Evolutionary conservation across 2,797 vertebrate genomes (phyloP).

Genomic region (Cottoperca gobio): DNA sequence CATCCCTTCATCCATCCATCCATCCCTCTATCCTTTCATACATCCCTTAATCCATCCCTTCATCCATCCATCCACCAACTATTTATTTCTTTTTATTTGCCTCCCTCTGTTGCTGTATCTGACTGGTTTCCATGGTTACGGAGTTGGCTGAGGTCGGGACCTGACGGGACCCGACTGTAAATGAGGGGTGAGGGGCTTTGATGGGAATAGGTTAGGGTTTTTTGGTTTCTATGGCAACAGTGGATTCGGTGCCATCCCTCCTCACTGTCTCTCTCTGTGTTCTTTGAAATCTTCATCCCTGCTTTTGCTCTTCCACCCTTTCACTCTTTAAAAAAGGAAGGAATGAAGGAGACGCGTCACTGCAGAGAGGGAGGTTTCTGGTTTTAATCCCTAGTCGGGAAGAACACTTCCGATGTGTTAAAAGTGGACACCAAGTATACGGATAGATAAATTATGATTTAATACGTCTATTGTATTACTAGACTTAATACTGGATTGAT

Average conservation of each 20-base stretch:
- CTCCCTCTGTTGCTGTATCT: constrained; percentile 3
- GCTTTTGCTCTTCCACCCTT: constrained; percentile 17
- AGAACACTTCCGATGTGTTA: not conserved
- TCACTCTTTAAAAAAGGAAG: not conserved
- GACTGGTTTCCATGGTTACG: constrained; percentile 57
- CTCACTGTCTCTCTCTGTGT: constrained; percentile 21
- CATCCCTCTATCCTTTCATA: not conserved
- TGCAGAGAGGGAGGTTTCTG: not conserved
- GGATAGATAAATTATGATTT: not conserved
- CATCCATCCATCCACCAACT: constrained; percentile 1
- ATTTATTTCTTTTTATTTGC: not conserved
- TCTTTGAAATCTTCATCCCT: constrained; percentile 32
- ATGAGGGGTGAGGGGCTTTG: constrained; percentile 35
- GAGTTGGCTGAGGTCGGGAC: constrained; percentile 46
- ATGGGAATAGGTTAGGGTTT: constrained; percentile 50
- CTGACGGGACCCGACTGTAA: constrained; percentile 65
- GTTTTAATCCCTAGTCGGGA: not conserved
- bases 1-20: not conserved
- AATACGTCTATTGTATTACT: not conserved
- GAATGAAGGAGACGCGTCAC: not conserved
- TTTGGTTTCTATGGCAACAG: constrained; percentile 64
- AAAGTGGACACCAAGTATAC: not conserved
- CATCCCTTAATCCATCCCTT: constrained; percentile 4
- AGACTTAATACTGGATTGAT: not conserved
- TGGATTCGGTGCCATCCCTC: constrained; percentile 23